Conservation (phyloP, 1,140 invertebrate species). For the Drosophila pseudoananassae region DNA sequence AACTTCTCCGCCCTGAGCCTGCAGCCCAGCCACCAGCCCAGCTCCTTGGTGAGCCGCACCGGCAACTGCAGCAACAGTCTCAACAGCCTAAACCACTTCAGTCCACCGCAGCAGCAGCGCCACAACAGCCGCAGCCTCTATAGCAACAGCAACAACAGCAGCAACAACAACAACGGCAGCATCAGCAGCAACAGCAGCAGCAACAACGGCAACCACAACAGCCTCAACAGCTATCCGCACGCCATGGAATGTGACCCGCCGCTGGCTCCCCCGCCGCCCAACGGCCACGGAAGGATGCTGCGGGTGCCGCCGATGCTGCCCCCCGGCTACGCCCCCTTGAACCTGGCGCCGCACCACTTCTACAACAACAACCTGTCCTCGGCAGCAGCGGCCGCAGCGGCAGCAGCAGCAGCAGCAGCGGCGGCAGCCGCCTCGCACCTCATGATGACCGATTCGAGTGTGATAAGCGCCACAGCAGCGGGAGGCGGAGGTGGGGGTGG, state of each 20-base stretch:
- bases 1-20: constrained; percentile 67
- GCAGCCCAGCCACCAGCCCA: constrained; percentile 40
- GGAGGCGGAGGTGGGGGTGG: constrained; percentile 35
- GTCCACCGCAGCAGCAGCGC: constrained; percentile 15
- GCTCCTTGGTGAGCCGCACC: constrained; percentile 22
- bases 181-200: constrained; percentile 41
- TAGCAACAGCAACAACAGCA: constrained; percentile 16
- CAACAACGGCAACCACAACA: constrained; percentile 34
- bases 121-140: constrained; percentile 24
- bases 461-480: constrained; percentile 75
- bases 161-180: constrained; percentile 20
- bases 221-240: constrained; percentile 68
- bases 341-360: constrained; percentile 43
- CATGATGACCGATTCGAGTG: constrained; percentile 83
- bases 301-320: constrained; percentile 52
- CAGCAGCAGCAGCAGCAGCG: constrained; percentile 52
- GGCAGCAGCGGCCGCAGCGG: constrained; percentile 15
- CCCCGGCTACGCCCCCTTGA: constrained; percentile 42
- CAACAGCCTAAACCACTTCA: constrained; percentile 66
- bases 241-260: constrained; percentile 84
- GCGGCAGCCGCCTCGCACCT: constrained; percentile 74
- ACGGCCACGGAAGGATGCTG: constrained; percentile 55
- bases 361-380: constrained; percentile 45
- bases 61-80: constrained; percentile 57
- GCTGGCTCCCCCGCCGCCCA: constrained; percentile 43